These are phyloP conservation scores for Tribolium freemani DNA, from an alignment of 2,888 invertebrate genomes.

Conservation along the genomic window DNA sequence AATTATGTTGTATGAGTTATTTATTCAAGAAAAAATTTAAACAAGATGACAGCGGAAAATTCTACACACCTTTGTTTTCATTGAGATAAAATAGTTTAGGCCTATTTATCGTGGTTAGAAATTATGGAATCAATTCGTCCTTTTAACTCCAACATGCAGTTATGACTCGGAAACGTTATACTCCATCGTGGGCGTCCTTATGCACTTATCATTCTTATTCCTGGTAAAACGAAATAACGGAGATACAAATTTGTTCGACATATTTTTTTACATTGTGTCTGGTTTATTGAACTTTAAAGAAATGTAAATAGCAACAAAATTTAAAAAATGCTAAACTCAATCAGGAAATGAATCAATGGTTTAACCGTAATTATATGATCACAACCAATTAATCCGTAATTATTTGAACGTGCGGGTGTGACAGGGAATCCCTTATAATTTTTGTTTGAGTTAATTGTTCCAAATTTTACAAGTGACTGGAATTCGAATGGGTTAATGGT, in stretches of 20 bases:
- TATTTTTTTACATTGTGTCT: background rate
- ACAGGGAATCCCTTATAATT: background rate
- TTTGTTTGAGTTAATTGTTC: background rate
- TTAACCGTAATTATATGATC: too few species aligned
- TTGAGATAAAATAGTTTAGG: background rate
- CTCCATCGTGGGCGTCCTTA: background rate
- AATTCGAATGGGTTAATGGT: slow-evolving; percentile 17
- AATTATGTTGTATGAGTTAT: too few species aligned
- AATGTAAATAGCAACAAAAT: too few species aligned
- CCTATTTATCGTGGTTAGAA: background rate
- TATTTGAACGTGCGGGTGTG: background rate
- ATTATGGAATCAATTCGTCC: background rate
- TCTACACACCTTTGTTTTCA: background rate
- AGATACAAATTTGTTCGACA: background rate
- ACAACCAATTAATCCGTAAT: too few species aligned
- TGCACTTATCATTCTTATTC: background rate
- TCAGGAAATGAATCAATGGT: too few species aligned
- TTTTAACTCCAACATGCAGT: background rate
- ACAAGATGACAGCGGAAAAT: background rate
- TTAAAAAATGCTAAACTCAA: too few species aligned
- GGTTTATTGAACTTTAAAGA: too few species aligned
- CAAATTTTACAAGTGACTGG: slow-evolving; percentile 14
- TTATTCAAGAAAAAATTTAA: too few species aligned
- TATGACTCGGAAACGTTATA: background rate
- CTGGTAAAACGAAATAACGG: background rate